Conservation (phyloP, 2,797 vertebrate genomes). For the Holocentrus rufus region DNA sequence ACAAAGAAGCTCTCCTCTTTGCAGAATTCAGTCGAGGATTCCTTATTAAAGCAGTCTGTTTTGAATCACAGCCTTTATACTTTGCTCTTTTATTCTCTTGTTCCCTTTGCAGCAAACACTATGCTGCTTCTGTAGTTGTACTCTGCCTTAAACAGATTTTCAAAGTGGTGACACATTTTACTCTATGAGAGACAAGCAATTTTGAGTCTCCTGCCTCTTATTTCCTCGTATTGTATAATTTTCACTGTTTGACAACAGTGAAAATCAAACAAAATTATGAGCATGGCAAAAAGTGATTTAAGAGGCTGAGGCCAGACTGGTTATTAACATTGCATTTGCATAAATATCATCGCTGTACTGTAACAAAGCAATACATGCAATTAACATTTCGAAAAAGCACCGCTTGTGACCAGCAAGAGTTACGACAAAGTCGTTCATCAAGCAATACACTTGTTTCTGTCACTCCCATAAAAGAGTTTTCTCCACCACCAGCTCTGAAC, state of each 20-base stretch:
- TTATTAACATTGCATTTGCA: neutral
- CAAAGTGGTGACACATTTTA: no score
- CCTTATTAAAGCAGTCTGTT: slow-evolving; percentile 3
- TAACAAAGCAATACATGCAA: neutral
- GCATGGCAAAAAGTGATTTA: no score
- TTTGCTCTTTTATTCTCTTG: neutral
- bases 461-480: slow-evolving; percentile 27
- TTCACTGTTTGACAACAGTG: no score
- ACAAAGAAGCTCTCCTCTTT: neutral
- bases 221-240: no score
- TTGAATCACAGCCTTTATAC: neutral
- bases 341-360: neutral
- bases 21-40: slow-evolving; percentile 10
- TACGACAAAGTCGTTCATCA: slow-evolving; percentile 41
- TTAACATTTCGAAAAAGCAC: slow-evolving; percentile 37
- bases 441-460: slow-evolving; percentile 36
- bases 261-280: no score
- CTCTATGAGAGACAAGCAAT: no score
- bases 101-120: no score
- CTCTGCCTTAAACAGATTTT: no score
- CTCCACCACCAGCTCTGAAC: slow-evolving; percentile 21
- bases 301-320: no score
- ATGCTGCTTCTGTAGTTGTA: no score
- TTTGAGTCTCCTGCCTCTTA: no score
- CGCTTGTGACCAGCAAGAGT: slow-evolving; percentile 17